These are phyloP conservation scores for Agriopis marginaria DNA, from an alignment of 2,888 invertebrate species.

Conservation along the genomic window DNA sequence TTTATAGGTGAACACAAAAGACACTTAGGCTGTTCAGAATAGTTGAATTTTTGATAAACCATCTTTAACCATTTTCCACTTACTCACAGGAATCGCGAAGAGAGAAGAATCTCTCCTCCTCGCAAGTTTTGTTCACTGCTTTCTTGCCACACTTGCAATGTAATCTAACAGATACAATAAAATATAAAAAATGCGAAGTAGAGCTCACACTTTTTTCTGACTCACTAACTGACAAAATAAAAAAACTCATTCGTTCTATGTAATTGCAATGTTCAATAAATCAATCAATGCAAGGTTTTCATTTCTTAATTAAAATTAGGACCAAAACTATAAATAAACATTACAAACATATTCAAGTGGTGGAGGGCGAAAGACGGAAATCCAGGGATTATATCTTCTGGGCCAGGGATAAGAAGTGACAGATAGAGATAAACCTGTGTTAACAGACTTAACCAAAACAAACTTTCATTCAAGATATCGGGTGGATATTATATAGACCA, in stretches of 20 bases:
- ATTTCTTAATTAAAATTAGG: no score
- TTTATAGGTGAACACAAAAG: no score
- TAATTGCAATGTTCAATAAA: background rate
- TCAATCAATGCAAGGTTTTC: background rate
- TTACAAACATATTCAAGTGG: slow-evolving; percentile 19
- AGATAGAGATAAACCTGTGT: slow-evolving; percentile 40
- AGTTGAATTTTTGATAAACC: no score
- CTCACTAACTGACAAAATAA: background rate
- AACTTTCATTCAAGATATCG: slow-evolving; percentile 19
- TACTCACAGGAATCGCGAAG: no score
- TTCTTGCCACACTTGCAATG: no score
- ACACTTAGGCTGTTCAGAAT: no score
- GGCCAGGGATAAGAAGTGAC: slow-evolving; percentile 38
- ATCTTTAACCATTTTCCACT: no score
- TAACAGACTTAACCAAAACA: slow-evolving; percentile 32
- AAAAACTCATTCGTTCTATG: background rate
- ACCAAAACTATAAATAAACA: slow-evolving; percentile 18
- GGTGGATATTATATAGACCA: background rate
- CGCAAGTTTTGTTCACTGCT: no score
- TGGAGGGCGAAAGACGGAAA: slow-evolving; percentile 32
- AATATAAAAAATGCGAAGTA: no score
- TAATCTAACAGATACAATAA: no score
- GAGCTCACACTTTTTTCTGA: no score
- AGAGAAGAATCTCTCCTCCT: no score
- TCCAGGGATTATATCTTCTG: slow-evolving; percentile 41